These are phyloP conservation scores for Sandelia bainsii DNA, from an alignment of 2,797 vertebrate species.

Conservation along the genomic window DNA sequence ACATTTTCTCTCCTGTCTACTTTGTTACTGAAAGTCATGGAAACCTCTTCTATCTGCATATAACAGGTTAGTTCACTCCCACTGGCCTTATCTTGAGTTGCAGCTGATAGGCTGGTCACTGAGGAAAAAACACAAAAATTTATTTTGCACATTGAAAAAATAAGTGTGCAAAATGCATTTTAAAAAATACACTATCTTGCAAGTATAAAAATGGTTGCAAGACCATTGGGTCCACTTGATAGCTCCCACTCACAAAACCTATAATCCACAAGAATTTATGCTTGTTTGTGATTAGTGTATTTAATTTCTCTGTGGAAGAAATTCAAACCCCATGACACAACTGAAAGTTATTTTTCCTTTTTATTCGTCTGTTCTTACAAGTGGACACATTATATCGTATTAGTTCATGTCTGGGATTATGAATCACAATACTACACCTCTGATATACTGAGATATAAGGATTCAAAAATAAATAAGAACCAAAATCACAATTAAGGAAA, in stretches of 20 bases:
- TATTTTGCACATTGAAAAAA: conserved; percentile 5
- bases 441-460: not conserved
- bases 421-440: conserved; percentile 1
- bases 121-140: not conserved
- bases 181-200: not conserved
- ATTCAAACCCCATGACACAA: conserved; percentile 5
- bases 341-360: not conserved
- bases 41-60: conserved; percentile 29
- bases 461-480: not conserved
- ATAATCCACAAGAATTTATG: conserved; percentile 11
- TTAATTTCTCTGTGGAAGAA: not conserved
- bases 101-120: conserved; percentile 27
- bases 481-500: not conserved
- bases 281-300: conserved; percentile 14
- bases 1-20: conserved; percentile 11
- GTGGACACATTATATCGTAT: conserved; percentile 6
- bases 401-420: conserved; percentile 27
- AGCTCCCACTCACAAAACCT: conserved; percentile 8
- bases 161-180: too few species aligned
- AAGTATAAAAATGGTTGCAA: conserved; percentile 14
- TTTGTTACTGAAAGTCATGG: conserved; percentile 2
- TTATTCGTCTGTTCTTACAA: conserved; percentile 3
- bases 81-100: conserved; percentile 39
- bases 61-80: conserved; percentile 34
- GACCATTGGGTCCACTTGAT: conserved; percentile 20